Percentiles rank a stretch among this genome's conserved stretches.
These are phyloP conservation scores for Caenorhabditis zanzibari DNA, from an alignment of 2,888 invertebrate genomes.

Conservation along the genomic window DNA sequence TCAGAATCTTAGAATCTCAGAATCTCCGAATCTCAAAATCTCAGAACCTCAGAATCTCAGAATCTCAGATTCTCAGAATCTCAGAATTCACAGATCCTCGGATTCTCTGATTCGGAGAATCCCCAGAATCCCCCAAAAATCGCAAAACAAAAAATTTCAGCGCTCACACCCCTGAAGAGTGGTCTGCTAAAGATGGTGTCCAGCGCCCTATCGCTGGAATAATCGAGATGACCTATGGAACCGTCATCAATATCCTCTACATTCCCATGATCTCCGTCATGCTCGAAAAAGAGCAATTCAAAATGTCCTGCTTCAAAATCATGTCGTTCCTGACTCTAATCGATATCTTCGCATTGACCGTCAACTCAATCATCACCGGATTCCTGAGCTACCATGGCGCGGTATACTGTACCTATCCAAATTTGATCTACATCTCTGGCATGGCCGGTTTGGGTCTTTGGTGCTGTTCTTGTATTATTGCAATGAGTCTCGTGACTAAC, in stretches of 20 bases:
- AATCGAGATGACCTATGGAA: not conserved
- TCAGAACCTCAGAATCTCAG: too few relatives aligned
- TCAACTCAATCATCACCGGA: constrained; percentile 22
- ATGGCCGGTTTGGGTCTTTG: not conserved
- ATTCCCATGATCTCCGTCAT: constrained; percentile 12
- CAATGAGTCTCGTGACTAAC: constrained; percentile 10
- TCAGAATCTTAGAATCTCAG: too few relatives aligned
- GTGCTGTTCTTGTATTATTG: constrained; percentile 21
- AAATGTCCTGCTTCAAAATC: constrained; percentile 33
- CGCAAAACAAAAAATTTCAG: not conserved
- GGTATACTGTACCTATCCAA: constrained; percentile 20
- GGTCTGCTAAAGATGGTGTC: not conserved
- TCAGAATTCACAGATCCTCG: too few relatives aligned
- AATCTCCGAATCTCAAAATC: too few relatives aligned
- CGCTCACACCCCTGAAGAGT: constrained; percentile 7
- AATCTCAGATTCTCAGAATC: not conserved
- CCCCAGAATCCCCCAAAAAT: too few relatives aligned
- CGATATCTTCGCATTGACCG: not conserved
- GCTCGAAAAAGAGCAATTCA: not conserved
- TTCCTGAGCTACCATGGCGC: constrained; percentile 10
- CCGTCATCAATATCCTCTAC: not conserved
- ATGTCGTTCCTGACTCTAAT: constrained; percentile 11
- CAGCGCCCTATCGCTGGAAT: not conserved
- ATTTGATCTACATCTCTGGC: constrained; percentile 20
- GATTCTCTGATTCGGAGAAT: not conserved